Evolutionary conservation across 2,797 vertebrate species (phyloP).

Genomic region (Paguma larvata): DNA sequence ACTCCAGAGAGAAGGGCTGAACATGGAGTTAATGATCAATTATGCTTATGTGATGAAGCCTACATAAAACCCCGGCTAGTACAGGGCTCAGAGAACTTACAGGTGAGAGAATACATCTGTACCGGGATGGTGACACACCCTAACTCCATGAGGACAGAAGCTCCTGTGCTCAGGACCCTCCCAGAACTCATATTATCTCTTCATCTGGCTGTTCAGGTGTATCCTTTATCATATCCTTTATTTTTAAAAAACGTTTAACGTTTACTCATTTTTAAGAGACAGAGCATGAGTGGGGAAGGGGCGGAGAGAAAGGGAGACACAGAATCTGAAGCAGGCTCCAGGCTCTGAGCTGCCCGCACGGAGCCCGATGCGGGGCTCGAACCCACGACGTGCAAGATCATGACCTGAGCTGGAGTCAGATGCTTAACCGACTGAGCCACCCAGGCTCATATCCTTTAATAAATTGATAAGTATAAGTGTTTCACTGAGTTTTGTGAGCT

Average conservation of each 20-base stretch:
- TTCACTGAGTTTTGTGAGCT: background rate
- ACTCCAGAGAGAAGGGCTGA: background rate
- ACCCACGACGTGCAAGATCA: rapidly evolving
- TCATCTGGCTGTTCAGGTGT: background rate
- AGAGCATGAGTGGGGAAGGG: too few relatives aligned
- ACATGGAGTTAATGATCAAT: background rate
- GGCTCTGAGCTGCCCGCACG: too few relatives aligned
- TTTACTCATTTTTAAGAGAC: too few relatives aligned
- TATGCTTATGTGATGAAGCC: background rate
- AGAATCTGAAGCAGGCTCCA: too few relatives aligned
- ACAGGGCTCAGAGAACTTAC: background rate
- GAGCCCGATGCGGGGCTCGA: too few relatives aligned
- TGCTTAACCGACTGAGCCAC: too few relatives aligned
- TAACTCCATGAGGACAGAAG: background rate
- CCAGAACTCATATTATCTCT: background rate
- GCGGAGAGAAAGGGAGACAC: too few relatives aligned
- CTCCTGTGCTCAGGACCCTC: background rate
- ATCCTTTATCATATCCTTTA: background rate
- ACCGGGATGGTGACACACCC: background rate
- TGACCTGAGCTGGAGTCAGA: too few relatives aligned
- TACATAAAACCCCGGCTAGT: background rate
- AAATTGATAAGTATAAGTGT: background rate
- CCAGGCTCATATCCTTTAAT: background rate
- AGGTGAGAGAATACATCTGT: background rate
- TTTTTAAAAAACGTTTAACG: too few relatives aligned